phyloP scores from a whole-genome alignment of 1,140 invertebrate genomes.

The Medauroidea extradentata region DNA sequence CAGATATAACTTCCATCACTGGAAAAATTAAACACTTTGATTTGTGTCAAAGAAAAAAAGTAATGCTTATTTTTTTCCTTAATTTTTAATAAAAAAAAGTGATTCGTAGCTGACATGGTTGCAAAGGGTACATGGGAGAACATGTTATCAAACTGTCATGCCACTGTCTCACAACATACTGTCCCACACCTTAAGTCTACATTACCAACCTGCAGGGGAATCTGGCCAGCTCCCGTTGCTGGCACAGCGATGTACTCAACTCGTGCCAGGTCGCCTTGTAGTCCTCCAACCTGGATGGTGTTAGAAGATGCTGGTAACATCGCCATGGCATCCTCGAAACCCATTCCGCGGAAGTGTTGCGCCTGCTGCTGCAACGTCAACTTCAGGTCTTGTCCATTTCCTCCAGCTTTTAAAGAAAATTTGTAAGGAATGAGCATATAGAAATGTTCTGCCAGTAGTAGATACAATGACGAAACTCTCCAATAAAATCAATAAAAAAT shows the following conservation, averaged over 20 bases:
- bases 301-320: slow-evolving; percentile 13
- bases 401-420: too few relatives aligned
- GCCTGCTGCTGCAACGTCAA: slow-evolving; percentile 1
- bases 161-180: neutral
- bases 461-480: too few relatives aligned
- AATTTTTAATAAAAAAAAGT: too few relatives aligned
- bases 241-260: slow-evolving; percentile 51
- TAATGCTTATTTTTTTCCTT: too few relatives aligned
- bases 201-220: slow-evolving; percentile 28
- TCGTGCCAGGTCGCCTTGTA: slow-evolving; percentile 2
- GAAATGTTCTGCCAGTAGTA: too few relatives aligned
- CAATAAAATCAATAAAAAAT: too few relatives aligned
- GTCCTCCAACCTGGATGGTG: slow-evolving; percentile 5
- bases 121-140: neutral
- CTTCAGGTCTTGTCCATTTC: too few relatives aligned
- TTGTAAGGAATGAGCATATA: too few relatives aligned
- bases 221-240: slow-evolving; percentile 36
- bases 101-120: neutral
- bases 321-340: slow-evolving; percentile 22
- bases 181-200: neutral
- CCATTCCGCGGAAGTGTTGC: slow-evolving; percentile 4
- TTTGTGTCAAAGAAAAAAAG: too few relatives aligned
- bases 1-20: too few relatives aligned
- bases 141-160: neutral
- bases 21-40: too few relatives aligned